Conservation (phyloP, 2,113 vertebrate species). For the Caretta caretta region DNA sequence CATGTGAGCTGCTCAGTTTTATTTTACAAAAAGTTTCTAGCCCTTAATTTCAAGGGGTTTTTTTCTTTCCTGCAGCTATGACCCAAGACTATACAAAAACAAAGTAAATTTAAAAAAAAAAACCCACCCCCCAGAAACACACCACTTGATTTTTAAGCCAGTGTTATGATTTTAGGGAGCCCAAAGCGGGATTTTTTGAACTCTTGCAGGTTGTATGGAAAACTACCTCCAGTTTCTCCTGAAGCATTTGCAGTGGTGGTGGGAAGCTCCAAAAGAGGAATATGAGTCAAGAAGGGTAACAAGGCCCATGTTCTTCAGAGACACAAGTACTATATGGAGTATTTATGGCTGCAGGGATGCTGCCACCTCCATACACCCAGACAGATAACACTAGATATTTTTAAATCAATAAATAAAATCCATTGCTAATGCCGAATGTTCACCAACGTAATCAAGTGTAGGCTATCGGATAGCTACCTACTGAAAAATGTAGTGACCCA, state of each 20-base stretch:
- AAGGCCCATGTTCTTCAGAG: rapidly evolving
- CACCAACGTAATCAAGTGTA: background rate
- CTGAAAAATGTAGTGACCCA: conserved; percentile 50
- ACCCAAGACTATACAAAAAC: background rate
- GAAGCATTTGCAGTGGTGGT: background rate
- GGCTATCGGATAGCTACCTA: conserved; percentile 21
- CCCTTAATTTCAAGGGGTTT: background rate
- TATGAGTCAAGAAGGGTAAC: rapidly evolving
- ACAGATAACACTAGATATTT: background rate
- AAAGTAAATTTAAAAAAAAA: background rate
- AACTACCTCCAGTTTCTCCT: background rate
- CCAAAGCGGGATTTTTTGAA: background rate
- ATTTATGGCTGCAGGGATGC: rapidly evolving
- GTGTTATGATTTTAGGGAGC: background rate
- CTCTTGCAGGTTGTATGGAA: background rate
- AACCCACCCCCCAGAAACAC: background rate
- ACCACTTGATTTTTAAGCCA: background rate
- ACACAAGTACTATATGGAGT: background rate
- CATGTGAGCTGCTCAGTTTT: background rate
- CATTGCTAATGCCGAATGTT: conserved; percentile 3
- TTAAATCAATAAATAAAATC: conserved; percentile 28
- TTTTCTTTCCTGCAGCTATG: no score
- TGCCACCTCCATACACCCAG: rapidly evolving
- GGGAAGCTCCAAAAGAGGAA: background rate
- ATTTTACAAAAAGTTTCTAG: background rate